These are phyloP conservation scores for Nannobrachium achirus DNA, from an alignment of 2,113 vertebrate genomes.

Conservation along the genomic window DNA sequence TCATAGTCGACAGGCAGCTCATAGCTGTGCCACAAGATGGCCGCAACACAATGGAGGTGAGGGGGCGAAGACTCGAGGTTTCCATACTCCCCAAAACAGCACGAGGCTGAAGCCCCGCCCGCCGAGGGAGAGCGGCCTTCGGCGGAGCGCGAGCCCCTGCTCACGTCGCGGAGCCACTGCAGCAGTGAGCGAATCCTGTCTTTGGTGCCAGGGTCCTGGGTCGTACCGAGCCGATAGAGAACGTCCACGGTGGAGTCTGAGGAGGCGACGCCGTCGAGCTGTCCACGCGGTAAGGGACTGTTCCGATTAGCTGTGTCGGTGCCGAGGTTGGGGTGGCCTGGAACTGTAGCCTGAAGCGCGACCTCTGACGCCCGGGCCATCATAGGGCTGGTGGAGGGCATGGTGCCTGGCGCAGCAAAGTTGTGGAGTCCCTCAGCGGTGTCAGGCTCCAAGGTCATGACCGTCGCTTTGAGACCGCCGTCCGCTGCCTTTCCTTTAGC, in stretches of 20 bases:
- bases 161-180: conserved; percentile 97
- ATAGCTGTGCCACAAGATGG: too few species aligned
- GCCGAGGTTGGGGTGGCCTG: conserved; percentile 92
- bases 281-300: conserved; percentile 96
- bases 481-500: conserved; percentile 93
- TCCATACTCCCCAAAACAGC: conserved; percentile 87
- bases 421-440: conserved; percentile 98
- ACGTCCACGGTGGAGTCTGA: conserved; percentile 99
- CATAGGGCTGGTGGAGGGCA: conserved; percentile 98
- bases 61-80: conserved; percentile 98
- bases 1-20: conserved; percentile 96
- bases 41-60: conserved; percentile 94
- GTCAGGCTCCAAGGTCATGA: conserved; percentile 95
- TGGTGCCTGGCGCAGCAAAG: conserved; percentile 96
- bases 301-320: conserved; percentile 97
- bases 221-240: conserved; percentile 97
- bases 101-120: conserved; percentile 64
- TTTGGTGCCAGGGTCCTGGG: conserved; percentile 96
- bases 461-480: conserved; percentile 92
- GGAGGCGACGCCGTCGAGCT: conserved; percentile 95
- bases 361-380: conserved; percentile 98
- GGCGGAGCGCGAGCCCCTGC: conserved; percentile 90
- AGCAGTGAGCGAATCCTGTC: conserved; percentile 97
- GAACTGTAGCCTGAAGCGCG: conserved; percentile 94
- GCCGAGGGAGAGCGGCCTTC: conserved; percentile 83